These are phyloP conservation scores for Drosophila hamatofila DNA, from an alignment of 2,888 invertebrate genomes.

Conservation along the genomic window DNA sequence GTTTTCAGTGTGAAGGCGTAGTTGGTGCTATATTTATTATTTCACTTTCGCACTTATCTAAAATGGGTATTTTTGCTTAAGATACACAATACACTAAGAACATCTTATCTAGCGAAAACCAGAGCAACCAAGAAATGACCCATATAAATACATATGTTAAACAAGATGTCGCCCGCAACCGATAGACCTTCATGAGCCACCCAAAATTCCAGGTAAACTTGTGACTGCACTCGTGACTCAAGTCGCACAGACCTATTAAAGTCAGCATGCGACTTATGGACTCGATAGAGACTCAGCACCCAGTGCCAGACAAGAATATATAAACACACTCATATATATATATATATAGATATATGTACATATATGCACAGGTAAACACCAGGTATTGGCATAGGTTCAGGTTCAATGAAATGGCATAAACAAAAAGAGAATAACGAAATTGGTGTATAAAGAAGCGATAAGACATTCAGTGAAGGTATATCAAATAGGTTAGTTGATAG, in stretches of 20 bases:
- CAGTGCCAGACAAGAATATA: neutral
- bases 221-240: conserved; percentile 15
- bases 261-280: conserved; percentile 3
- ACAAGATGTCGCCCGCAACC: neutral
- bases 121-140: conserved; percentile 27
- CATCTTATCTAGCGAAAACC: neutral
- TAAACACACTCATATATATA: neutral
- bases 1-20: neutral
- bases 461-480: neutral
- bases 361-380: neutral
- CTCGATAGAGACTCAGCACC: neutral
- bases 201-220: conserved; percentile 3
- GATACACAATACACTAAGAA: neutral
- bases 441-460: conserved; percentile 8
- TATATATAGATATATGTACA: neutral
- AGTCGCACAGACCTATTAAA: neutral
- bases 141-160: conserved; percentile 28
- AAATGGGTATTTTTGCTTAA: neutral
- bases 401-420: conserved; percentile 65
- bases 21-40: neutral
- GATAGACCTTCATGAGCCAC: conserved; percentile 6
- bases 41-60: conserved; percentile 18
- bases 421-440: conserved; percentile 15
- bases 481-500: neutral
- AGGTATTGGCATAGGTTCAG: conserved; percentile 62